Percentiles rank a stretch among this genome's conserved stretches.
phyloP scores from a whole-genome alignment of 2,888 invertebrate species.

The Ypsolopha scabrella region DNA sequence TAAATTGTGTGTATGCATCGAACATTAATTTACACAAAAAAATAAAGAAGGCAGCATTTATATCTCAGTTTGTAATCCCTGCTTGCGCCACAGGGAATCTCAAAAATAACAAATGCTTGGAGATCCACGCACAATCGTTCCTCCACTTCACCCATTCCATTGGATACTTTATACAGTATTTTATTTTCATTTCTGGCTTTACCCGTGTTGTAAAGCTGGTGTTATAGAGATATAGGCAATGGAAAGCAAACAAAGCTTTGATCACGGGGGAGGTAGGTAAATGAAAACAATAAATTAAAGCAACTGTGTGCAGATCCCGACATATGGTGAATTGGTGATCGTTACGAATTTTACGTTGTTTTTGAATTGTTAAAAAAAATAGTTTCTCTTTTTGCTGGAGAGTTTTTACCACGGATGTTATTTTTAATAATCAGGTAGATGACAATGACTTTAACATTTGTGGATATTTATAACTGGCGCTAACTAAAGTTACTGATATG shows the following conservation, averaged over 20 bases:
- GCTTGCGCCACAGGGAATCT: slow-evolving; percentile 35
- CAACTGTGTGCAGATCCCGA: slow-evolving; percentile 24
- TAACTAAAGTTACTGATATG: too few species aligned
- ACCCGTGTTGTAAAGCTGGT: too few species aligned
- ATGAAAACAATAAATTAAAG: neutral
- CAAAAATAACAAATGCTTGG: slow-evolving; percentile 46
- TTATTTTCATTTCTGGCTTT: neutral
- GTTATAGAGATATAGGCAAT: too few species aligned
- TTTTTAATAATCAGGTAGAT: slow-evolving; percentile 30
- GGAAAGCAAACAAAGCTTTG: too few species aligned
- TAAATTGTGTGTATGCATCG: too few species aligned
- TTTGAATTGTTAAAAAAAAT: slow-evolving; percentile 44
- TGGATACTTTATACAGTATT: neutral
- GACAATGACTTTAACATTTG: slow-evolving; percentile 13
- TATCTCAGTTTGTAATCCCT: slow-evolving; percentile 21
- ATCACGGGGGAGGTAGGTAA: too few species aligned
- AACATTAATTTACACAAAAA: neutral
- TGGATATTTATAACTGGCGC: too few species aligned
- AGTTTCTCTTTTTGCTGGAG: slow-evolving; percentile 32
- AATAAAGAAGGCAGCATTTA: neutral
- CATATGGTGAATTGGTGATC: slow-evolving; percentile 58
- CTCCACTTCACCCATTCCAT: slow-evolving; percentile 21
- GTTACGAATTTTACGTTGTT: slow-evolving; percentile 55
- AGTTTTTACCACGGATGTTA: slow-evolving; percentile 20
- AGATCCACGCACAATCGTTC: slow-evolving; percentile 30